Conservation (phyloP, 2,113 vertebrate species). For the Dicaeum eximium region DNA sequence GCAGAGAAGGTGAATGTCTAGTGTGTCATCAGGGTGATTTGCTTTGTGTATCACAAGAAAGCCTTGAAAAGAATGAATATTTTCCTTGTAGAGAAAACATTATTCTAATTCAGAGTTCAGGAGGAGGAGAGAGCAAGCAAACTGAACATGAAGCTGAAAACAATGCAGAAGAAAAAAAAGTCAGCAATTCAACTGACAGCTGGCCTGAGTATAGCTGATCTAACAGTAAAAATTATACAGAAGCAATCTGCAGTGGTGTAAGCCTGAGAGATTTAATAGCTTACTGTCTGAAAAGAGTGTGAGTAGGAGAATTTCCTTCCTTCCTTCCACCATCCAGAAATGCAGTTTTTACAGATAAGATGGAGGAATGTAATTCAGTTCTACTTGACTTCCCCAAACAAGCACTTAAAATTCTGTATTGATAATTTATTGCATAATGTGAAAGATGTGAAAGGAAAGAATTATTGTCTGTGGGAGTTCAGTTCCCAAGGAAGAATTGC, state of each 20-base stretch:
- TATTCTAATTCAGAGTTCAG: neutral
- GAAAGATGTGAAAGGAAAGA: neutral
- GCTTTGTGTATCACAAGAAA: neutral
- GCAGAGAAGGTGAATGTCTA: neutral
- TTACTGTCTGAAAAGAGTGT: neutral
- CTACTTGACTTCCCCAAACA: neutral
- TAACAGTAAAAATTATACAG: neutral
- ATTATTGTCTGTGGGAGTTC: neutral
- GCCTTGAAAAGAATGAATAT: neutral
- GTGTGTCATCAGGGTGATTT: neutral
- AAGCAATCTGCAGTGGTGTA: neutral
- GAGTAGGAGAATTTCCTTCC: neutral
- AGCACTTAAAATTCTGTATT: conserved; percentile 25
- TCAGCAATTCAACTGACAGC: neutral
- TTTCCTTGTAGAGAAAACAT: neutral
- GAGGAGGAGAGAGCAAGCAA: neutral
- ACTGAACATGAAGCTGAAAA: neutral
- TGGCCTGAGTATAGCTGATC: neutral
- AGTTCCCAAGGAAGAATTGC: conserved; percentile 19
- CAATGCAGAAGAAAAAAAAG: neutral
- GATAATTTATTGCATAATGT: neutral
- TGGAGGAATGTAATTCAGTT: neutral
- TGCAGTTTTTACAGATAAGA: neutral
- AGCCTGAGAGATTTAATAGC: neutral
- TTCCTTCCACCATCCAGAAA: neutral